Percentiles rank a stretch among this genome's conserved stretches.
phyloP scores from a whole-genome alignment of 2,113 vertebrate genomes.

The Acanthisitta chloris region DNA sequence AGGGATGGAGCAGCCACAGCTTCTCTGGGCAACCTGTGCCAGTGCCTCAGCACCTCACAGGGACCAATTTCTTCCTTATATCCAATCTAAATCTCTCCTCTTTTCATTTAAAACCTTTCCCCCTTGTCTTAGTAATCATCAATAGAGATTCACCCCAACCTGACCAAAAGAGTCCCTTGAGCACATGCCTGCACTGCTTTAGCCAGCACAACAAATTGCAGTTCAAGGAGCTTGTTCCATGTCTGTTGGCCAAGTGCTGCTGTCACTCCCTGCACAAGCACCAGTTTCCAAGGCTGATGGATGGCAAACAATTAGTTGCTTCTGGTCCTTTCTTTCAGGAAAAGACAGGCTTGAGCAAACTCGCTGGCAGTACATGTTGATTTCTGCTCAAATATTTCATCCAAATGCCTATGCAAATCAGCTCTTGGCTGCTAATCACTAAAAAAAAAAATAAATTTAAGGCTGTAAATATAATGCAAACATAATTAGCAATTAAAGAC shows the following conservation, averaged over 20 bases:
- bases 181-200: not conserved
- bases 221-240: not conserved
- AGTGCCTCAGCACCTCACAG: too few species aligned
- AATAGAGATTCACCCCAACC: not conserved
- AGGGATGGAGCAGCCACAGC: too few species aligned
- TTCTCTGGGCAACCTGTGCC: too few species aligned
- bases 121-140: not conserved
- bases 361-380: not conserved
- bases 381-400: constrained; percentile 15
- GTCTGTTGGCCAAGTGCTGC: not conserved
- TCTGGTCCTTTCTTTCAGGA: not conserved
- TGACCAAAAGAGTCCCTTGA: too few species aligned
- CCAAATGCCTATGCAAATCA: not conserved
- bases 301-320: not conserved
- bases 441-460: not conserved
- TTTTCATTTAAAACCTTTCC: too few species aligned
- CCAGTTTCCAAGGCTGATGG: not conserved
- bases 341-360: not conserved
- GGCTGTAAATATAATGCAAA: constrained; percentile 25
- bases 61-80: too few species aligned
- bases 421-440: not conserved
- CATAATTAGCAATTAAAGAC: constrained; percentile 40
- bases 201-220: not conserved
- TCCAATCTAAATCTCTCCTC: too few species aligned
- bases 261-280: not conserved